Evolutionary conservation across 2,888 invertebrate genomes (phyloP).

Genomic region (Hylaea fasciaria): DNA sequence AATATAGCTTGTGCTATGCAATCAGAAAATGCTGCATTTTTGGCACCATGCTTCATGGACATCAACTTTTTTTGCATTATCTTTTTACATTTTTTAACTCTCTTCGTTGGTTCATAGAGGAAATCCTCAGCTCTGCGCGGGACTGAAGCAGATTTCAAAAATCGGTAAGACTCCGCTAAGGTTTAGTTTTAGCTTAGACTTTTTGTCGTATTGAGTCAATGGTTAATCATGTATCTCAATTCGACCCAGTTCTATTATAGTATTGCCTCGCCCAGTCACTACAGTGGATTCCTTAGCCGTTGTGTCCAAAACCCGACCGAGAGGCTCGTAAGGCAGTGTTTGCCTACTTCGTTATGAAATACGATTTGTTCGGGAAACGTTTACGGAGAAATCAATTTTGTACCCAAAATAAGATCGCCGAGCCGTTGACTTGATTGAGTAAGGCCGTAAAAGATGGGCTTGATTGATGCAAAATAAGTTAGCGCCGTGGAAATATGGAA

Average conservation of each 20-base stretch:
- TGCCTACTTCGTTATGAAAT: constrained; percentile 33
- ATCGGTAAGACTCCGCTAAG: no score
- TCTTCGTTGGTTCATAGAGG: no score
- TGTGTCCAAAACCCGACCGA: constrained; percentile 26
- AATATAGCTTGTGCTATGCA: no score
- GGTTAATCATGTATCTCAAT: no score
- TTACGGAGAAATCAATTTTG: constrained; percentile 32
- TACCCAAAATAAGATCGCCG: constrained; percentile 26
- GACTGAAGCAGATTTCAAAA: no score
- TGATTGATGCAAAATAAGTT: constrained; percentile 13
- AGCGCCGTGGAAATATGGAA: neutral
- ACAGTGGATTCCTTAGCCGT: constrained; percentile 6
- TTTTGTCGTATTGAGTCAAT: no score
- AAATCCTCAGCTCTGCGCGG: no score
- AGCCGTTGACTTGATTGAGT: constrained; percentile 19
- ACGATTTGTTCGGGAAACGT: constrained; percentile 27
- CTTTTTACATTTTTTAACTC: no score
- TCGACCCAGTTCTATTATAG: neutral
- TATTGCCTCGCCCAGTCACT: constrained; percentile 1
- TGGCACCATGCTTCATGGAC: no score
- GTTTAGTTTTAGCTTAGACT: no score
- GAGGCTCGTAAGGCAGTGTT: constrained; percentile 30
- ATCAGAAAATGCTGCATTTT: no score
- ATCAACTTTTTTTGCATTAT: no score
- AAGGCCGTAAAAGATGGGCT: constrained; percentile 8